A percentile compares a stretch with the other conserved stretches of the same genome.
Evolutionary conservation across 2,888 invertebrate species (phyloP).

Genomic region (Halocaridina rubra): DNA sequence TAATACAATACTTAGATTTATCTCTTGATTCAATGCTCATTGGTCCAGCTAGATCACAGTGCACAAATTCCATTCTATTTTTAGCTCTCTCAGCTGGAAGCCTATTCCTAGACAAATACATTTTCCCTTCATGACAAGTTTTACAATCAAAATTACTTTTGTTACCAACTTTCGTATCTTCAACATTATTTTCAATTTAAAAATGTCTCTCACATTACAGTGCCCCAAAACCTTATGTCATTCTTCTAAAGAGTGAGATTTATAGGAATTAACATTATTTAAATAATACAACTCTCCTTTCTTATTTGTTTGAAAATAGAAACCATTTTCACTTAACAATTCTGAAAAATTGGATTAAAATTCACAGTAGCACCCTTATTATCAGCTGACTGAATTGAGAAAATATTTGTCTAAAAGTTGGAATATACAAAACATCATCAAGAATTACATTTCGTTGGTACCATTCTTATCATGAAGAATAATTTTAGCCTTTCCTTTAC

Average conservation of each 20-base stretch:
- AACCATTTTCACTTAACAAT: neutral
- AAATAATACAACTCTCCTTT: no score
- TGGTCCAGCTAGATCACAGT: neutral
- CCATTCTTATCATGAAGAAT: constrained; percentile 5
- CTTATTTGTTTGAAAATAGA: neutral
- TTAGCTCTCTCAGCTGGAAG: constrained; percentile 11
- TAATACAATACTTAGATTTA: neutral
- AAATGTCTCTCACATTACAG: constrained; percentile 14
- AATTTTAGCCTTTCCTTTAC: neutral
- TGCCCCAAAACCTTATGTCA: constrained; percentile 16
- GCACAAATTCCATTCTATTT: neutral
- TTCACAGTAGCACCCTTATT: neutral
- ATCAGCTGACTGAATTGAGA: constrained; percentile 13
- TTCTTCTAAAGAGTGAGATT: constrained; percentile 4
- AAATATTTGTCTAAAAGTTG: constrained; percentile 1
- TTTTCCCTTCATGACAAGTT: constrained; percentile 30
- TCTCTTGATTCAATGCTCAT: neutral
- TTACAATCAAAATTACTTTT: constrained; percentile 5
- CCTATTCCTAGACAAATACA: constrained; percentile 3
- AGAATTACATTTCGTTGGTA: neutral
- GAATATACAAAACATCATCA: constrained; percentile 14
- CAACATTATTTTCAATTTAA: neutral
- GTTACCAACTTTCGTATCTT: constrained; percentile 24
- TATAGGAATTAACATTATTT: neutral
- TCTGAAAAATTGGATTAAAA: neutral